phyloP scores from a whole-genome alignment of 2,797 vertebrate genomes.

The Centroberyx gerrardi region DNA sequence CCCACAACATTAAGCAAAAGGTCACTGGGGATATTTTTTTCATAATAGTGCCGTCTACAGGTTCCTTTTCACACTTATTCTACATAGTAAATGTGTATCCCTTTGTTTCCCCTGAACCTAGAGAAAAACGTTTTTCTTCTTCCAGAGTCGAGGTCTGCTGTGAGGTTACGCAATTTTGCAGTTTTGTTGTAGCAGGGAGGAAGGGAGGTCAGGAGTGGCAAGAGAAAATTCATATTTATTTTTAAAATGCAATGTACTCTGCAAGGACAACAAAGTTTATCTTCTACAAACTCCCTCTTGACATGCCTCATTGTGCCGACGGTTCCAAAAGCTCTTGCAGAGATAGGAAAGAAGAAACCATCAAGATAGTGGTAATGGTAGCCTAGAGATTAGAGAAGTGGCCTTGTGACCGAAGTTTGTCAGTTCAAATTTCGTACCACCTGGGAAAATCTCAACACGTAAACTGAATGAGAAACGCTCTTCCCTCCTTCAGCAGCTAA shows the following conservation, averaged over 20 bases:
- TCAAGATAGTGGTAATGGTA: not conserved
- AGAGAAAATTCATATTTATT: no score
- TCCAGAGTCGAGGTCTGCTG: not conserved
- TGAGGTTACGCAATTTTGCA: not conserved
- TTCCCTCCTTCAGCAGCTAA: no score
- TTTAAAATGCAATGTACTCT: not conserved
- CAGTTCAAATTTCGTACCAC: no score
- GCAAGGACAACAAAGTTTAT: not conserved
- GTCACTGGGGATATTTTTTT: no score
- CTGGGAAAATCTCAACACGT: no score
- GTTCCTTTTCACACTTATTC: no score
- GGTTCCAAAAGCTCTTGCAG: not conserved
- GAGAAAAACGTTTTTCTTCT: not conserved
- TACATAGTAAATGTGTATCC: no score
- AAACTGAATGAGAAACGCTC: no score
- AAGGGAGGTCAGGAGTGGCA: not conserved
- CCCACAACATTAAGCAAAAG: no score
- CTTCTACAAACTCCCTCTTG: not conserved
- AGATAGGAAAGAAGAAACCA: not conserved
- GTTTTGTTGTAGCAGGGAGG: not conserved
- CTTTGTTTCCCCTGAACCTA: constrained; percentile 5
- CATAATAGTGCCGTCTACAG: no score
- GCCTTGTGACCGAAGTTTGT: no score
- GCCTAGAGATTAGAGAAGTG: no score
- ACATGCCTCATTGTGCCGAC: not conserved